Percentiles rank a stretch among this genome's conserved stretches.
Evolutionary conservation across 2,888 invertebrate species (phyloP).

Genomic region (Sinhomidia bicolor): DNA sequence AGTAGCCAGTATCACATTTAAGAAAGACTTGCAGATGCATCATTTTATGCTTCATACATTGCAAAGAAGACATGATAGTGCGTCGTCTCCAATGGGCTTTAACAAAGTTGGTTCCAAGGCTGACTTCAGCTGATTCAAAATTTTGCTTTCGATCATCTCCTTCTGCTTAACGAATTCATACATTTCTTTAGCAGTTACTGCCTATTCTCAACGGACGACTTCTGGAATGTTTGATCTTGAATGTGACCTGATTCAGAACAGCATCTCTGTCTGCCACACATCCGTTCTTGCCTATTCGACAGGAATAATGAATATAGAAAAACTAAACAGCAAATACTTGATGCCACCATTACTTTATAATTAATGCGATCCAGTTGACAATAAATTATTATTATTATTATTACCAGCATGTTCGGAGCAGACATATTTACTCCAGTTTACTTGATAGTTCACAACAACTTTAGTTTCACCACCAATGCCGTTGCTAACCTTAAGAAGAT

Average conservation of each 20-base stretch:
- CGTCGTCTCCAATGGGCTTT: slow-evolving; percentile 60
- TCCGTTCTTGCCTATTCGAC: slow-evolving; percentile 71
- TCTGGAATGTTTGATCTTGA: slow-evolving; percentile 67
- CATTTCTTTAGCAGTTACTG: slow-evolving; percentile 68
- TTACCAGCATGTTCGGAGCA: too few species aligned
- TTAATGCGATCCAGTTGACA: too few species aligned
- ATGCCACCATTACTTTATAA: too few species aligned
- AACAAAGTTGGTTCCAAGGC: slow-evolving; percentile 68
- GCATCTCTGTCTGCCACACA: slow-evolving; percentile 18
- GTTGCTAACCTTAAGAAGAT: too few species aligned
- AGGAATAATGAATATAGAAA: too few species aligned
- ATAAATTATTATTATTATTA: too few species aligned
- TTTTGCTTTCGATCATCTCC: slow-evolving; percentile 70
- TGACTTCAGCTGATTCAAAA: slow-evolving; percentile 68
- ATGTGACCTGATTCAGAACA: slow-evolving; percentile 60
- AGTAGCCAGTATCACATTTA: too few species aligned
- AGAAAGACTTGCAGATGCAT: too few species aligned
- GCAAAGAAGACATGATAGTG: slow-evolving; percentile 34
- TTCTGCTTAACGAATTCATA: slow-evolving; percentile 64
- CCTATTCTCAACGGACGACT: slow-evolving; percentile 73
- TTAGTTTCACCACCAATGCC: too few species aligned
- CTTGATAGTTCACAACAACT: too few species aligned
- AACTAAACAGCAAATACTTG: too few species aligned
- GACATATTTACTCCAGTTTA: too few species aligned
- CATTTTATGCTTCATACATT: slow-evolving; percentile 37